Conservation (phyloP, 2,113 vertebrate genomes). For the Sorex araneus region DNA sequence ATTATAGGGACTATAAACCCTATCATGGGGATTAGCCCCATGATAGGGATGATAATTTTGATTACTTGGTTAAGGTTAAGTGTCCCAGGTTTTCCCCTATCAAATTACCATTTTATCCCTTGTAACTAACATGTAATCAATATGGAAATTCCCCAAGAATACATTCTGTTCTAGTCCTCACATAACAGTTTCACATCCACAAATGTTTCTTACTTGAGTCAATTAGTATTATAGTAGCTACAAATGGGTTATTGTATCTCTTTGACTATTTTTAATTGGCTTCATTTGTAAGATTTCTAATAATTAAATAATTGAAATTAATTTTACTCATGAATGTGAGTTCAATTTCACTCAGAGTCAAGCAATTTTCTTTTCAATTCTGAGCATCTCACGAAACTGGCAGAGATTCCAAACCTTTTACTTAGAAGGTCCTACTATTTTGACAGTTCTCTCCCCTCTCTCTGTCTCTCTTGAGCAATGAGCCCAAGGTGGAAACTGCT, state of each 20-base stretch:
- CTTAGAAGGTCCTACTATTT: not conserved
- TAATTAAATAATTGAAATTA: conserved; percentile 24
- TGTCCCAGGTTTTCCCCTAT: not conserved
- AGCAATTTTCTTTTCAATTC: conserved; percentile 45
- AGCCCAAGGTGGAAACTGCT: not conserved
- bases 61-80: not conserved
- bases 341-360: conserved; percentile 46
- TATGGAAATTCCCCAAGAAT: not conserved
- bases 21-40: no score
- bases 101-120: not conserved
- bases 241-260: conserved; percentile 29
- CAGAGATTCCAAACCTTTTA: not conserved
- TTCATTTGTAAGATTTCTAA: conserved; percentile 18
- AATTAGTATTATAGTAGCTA: not conserved
- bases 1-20: no score
- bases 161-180: conserved; percentile 39
- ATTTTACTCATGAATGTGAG: conserved; percentile 27
- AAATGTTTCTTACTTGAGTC: not conserved
- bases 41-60: not conserved
- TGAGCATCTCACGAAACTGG: not conserved
- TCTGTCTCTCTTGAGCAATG: not conserved
- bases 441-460: no score
- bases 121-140: not conserved
- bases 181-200: not conserved
- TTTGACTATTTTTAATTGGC: not conserved